Evolutionary conservation across 2,797 vertebrate genomes (phyloP).

Genomic region (Apogon hyalosoma): DNA sequence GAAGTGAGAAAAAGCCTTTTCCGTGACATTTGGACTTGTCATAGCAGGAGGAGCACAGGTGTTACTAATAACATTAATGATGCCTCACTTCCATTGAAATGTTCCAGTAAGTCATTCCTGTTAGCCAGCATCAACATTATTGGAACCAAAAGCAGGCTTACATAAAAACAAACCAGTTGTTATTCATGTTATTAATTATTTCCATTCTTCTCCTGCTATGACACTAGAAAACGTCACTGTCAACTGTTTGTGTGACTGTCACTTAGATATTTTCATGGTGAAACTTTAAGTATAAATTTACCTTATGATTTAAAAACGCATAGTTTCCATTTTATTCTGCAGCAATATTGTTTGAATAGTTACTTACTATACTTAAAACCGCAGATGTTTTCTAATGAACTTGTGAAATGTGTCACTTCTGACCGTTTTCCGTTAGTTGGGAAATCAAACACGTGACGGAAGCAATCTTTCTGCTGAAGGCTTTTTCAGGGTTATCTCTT

Average conservation of each 20-base stretch:
- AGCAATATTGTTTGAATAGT: not conserved
- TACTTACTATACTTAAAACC: not conserved
- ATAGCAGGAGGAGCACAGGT: conserved; percentile 25
- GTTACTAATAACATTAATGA: conserved; percentile 17
- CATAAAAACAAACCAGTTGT: conserved; percentile 18
- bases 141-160: conserved; percentile 12
- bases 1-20: not conserved
- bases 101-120: conserved; percentile 4
- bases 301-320: not conserved
- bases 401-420: conserved; percentile 39
- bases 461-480: conserved; percentile 48
- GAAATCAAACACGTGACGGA: conserved; percentile 63
- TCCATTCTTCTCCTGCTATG: conserved; percentile 10
- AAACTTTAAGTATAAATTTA: no score
- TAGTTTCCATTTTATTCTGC: conserved; percentile 10
- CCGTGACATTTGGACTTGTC: conserved; percentile 17
- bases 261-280: no score
- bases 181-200: conserved; percentile 30
- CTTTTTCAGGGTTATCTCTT: conserved; percentile 62
- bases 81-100: not conserved
- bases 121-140: not conserved
- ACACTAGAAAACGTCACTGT: not conserved
- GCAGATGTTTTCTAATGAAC: conserved; percentile 5
- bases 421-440: conserved; percentile 63
- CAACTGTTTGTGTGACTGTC: not conserved